Evolutionary conservation across 2,113 vertebrate species (phyloP).

Genomic region (Apodemus speciosus): DNA sequence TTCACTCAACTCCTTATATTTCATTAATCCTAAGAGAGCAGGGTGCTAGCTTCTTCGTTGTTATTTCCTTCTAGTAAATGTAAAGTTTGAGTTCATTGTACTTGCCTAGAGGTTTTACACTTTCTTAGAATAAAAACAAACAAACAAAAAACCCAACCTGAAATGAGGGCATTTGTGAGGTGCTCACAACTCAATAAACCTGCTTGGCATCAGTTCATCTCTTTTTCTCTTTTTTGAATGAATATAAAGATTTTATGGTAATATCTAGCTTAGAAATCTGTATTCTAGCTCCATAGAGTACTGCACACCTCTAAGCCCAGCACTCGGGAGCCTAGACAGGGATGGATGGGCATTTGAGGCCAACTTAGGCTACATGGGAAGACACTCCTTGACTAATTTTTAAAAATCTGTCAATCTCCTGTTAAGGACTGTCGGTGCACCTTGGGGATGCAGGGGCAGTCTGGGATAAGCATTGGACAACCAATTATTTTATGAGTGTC

Average conservation of each 20-base stretch:
- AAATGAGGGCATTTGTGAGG: not conserved
- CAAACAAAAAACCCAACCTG: not conserved
- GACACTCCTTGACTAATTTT: not conserved
- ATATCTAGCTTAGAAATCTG: constrained; percentile 43
- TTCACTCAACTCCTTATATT: not conserved
- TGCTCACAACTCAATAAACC: constrained; percentile 57
- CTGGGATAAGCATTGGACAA: not conserved
- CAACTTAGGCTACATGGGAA: not conserved
- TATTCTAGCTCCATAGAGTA: not conserved
- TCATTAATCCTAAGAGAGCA: constrained; percentile 47
- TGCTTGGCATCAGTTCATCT: constrained; percentile 13
- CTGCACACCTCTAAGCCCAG: not conserved
- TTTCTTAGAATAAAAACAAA: constrained; percentile 38
- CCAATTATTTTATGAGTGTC: not conserved
- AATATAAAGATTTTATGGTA: constrained; percentile 22
- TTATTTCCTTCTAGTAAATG: constrained; percentile 31
- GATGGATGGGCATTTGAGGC: not conserved
- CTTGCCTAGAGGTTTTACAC: not conserved
- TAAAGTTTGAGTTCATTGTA: not conserved
- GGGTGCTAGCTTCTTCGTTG: not conserved
- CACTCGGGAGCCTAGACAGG: not conserved
- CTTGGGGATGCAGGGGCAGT: not conserved
- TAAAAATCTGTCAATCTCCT: not conserved
- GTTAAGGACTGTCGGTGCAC: not conserved
- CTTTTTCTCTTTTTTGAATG: constrained; percentile 5